Percentiles rank a stretch among this genome's conserved stretches.
phyloP scores from a whole-genome alignment of 2,797 vertebrate genomes.

The Echeneis naucrates region DNA sequence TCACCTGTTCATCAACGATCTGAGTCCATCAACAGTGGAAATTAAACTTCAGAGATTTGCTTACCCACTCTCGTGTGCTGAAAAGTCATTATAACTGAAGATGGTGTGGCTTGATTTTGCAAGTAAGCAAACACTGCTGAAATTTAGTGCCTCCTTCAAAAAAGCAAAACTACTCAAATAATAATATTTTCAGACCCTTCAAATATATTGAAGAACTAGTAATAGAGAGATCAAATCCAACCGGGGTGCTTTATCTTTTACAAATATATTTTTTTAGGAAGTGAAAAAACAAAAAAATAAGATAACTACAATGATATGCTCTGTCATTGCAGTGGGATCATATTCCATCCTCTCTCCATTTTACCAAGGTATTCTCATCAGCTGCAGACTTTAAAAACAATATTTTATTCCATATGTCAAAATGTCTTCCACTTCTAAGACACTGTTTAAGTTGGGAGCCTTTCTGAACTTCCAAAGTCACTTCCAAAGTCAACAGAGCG shows the following conservation, averaged over 20 bases:
- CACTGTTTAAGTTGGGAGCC: conserved; percentile 70
- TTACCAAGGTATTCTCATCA: conserved; percentile 46
- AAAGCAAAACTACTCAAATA: conserved; percentile 41
- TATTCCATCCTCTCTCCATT: conserved; percentile 26
- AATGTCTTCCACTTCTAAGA: conserved; percentile 51
- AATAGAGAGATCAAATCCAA: conserved; percentile 21
- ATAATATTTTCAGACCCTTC: conserved; percentile 49
- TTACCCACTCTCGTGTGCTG: background rate
- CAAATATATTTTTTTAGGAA: conserved; percentile 29
- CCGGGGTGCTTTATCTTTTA: conserved; percentile 11
- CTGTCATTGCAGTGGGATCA: conserved; percentile 23
- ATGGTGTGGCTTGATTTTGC: conserved; percentile 13
- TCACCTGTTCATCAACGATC: background rate
- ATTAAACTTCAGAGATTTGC: background rate
- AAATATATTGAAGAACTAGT: conserved; percentile 1
- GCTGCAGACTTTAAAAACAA: conserved; percentile 61
- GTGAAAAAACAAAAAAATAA: conserved; percentile 48
- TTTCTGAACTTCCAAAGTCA: conserved; percentile 64
- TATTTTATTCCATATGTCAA: conserved; percentile 64
- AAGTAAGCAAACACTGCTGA: conserved; percentile 21
- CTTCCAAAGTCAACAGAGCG: conserved; percentile 80
- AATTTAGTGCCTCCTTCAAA: conserved; percentile 22
- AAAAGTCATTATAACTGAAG: conserved; percentile 6
- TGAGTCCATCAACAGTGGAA: conserved; percentile 4
- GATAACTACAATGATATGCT: conserved; percentile 11